Conservation (phyloP, 1,140 invertebrate species). For the Calephelis virginiensis region DNA sequence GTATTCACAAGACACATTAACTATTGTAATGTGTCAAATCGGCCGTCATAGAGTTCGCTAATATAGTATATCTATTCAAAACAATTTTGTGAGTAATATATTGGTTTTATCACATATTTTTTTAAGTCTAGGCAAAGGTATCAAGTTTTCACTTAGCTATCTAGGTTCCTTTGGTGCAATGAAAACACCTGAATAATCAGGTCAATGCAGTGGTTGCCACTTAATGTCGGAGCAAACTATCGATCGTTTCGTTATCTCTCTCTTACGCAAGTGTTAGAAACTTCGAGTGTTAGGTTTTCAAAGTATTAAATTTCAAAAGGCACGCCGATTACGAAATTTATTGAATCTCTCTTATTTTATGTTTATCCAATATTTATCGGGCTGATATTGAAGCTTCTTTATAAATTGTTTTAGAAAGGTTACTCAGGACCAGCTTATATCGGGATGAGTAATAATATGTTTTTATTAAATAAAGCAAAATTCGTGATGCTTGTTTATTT, state of each 20-base stretch:
- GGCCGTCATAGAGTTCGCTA: no score
- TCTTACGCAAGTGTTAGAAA: constrained; percentile 59
- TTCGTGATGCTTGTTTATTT: no score
- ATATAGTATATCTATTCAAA: no score
- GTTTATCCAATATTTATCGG: constrained; percentile 6
- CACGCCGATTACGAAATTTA: neutral
- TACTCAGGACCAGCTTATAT: neutral
- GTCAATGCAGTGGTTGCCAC: constrained; percentile 74
- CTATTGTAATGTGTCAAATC: no score
- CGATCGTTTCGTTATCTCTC: constrained; percentile 74
- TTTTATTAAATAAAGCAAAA: no score
- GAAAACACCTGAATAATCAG: constrained; percentile 70
- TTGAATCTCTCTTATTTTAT: neutral
- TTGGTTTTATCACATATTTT: no score
- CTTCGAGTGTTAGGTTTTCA: constrained; percentile 43
- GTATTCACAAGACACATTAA: no score
- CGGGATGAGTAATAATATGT: neutral
- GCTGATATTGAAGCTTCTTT: neutral
- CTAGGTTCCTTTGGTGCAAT: constrained; percentile 42
- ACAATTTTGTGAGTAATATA: no score
- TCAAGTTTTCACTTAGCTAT: neutral
- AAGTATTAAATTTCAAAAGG: constrained; percentile 27
- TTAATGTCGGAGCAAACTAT: constrained; percentile 76
- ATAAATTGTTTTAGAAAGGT: neutral
- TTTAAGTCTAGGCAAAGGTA: neutral